Percentiles rank a stretch among this genome's conserved stretches.
These are phyloP conservation scores for Erebia palarica DNA, from an alignment of 2,888 invertebrate genomes.

Conservation along the genomic window DNA sequence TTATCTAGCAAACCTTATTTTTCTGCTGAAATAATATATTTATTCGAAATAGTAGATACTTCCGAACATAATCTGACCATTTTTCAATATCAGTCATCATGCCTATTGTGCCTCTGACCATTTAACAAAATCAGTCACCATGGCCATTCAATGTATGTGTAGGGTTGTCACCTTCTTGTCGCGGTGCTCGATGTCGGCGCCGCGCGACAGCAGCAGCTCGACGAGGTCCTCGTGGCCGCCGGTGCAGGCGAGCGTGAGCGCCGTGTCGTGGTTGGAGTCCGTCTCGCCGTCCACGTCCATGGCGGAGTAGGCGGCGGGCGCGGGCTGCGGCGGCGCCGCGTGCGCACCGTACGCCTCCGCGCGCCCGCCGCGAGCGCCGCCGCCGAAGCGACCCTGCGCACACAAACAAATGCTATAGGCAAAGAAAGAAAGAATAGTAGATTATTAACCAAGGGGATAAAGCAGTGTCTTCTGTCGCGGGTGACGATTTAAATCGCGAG, in stretches of 20 bases:
- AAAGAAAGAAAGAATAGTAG: too few relatives aligned
- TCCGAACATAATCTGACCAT: too few relatives aligned
- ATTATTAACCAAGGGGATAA: too few relatives aligned
- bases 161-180: slow-evolving; percentile 89
- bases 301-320: slow-evolving; percentile 84
- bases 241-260: slow-evolving; percentile 97
- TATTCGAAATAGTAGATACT: too few relatives aligned
- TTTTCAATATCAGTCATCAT: too few relatives aligned
- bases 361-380: slow-evolving; percentile 51
- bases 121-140: too few relatives aligned
- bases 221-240: slow-evolving; percentile 98
- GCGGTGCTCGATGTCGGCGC: slow-evolving; percentile 98
- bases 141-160: too few relatives aligned
- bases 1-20: too few relatives aligned
- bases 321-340: slow-evolving; percentile 69
- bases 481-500: too few relatives aligned
- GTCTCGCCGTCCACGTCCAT: slow-evolving; percentile 99
- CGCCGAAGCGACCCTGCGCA: slow-evolving; percentile 60
- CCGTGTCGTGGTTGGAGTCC: slow-evolving; percentile 99
- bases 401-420: not conserved
- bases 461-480: too few relatives aligned
- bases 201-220: slow-evolving; percentile 93
- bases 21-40: too few relatives aligned
- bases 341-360: slow-evolving; percentile 47
- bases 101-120: too few relatives aligned